Conservation (phyloP, 2,888 invertebrate species). For the Anorthoa munda region DNA sequence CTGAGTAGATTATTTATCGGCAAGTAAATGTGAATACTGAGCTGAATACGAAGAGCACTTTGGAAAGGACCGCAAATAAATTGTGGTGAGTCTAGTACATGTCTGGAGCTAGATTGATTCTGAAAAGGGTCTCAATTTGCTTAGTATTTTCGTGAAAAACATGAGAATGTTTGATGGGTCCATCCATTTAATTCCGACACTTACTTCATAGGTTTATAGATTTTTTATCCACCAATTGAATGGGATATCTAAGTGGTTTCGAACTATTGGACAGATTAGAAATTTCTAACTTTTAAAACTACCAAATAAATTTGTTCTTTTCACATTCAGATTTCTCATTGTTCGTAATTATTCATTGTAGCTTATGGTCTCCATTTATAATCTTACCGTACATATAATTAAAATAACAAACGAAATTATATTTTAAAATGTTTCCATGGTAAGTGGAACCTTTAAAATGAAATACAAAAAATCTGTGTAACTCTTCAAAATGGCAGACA, state of each 20-base stretch:
- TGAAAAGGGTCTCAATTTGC: slow-evolving; percentile 11
- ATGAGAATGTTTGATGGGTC: background rate
- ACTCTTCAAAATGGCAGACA: slow-evolving; percentile 52
- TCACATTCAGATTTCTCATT: background rate
- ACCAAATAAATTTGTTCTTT: background rate
- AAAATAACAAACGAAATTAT: background rate
- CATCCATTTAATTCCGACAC: background rate
- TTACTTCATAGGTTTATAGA: background rate
- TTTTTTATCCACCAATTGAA: background rate
- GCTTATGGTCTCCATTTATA: background rate
- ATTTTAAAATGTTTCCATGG: slow-evolving; percentile 4
- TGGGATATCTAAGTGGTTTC: background rate
- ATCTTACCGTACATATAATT: background rate
- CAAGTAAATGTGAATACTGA: slow-evolving; percentile 30
- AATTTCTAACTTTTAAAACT: background rate
- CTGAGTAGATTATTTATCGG: slow-evolving; percentile 26
- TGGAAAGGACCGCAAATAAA: slow-evolving; percentile 38
- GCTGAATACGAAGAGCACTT: slow-evolving; percentile 39
- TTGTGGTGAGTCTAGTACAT: slow-evolving; percentile 10
- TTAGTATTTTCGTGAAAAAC: slow-evolving; percentile 6
- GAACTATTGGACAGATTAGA: background rate
- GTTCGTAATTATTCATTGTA: background rate
- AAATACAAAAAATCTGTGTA: slow-evolving; percentile 30
- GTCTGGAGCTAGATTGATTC: slow-evolving; percentile 31
- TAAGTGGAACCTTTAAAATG: background rate